Base-by-base conservation (phyloP, 2,113 vertebrate genomes). In the Butorides virescens region DNA sequence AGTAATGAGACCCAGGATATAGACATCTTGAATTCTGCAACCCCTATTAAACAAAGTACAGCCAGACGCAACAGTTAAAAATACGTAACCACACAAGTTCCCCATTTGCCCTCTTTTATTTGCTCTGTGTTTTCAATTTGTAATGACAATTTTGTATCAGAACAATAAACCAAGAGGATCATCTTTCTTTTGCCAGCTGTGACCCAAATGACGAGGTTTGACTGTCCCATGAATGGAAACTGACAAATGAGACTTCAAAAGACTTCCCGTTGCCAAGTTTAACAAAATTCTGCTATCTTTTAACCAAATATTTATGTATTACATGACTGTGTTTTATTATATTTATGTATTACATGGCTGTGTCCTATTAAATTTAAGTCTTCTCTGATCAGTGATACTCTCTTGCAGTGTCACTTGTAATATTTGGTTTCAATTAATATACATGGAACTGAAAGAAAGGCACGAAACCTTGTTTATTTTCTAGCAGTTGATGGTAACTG, bases 221-320 rank as follows among this genome's bases (percentile, higher is more conserved):
- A 95, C 91, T 96, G 95, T 97, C 92, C 91, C 42, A 77, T 70
- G 95, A 93, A 97, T 91, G 50, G 89, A 92, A 97, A 95, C 94
- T 93, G 94, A 97, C 92, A 97, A 96, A 84, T 72, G 88, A 96
- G 82, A 96, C 95, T 97, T 97, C 97, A 96, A 97, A 96, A 92
- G 95, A 66, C 88, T 96, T 95, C 79, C 32, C 67, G 65, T 92
- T 97, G 95, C 97, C 96, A 97, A 96, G 93, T 94, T 97, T 96
- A 94, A 94, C 94, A 94, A 96, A 97, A 96, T 96, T 96, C 93
- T 94, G 90, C 86, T 95, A 97, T 96, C 92, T 96, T 96, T 97
- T 97, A 95, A 96, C 96, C 88, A 97, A 97, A 97, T 94, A 97
- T 97, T 96, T 97, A 96, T 97, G 94, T 93, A 96, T 96, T 93